Evolutionary conservation across 2,888 invertebrate genomes (phyloP).

Genomic region (Agonopterix subpropinquella): DNA sequence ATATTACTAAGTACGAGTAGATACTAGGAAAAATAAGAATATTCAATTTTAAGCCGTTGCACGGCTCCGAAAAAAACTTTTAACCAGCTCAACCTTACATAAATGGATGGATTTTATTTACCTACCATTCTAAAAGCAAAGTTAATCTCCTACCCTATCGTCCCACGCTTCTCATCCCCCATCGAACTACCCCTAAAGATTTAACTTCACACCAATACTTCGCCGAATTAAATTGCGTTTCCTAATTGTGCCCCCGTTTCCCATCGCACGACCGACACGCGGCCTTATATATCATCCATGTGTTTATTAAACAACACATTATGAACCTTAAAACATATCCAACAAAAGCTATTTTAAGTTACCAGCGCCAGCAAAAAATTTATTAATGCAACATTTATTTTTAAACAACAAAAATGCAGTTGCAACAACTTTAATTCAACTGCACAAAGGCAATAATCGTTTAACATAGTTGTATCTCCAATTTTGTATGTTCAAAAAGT

Average conservation of each 20-base stretch:
- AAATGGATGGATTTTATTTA: constrained; percentile 8
- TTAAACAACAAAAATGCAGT: neutral
- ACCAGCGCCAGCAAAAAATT: neutral
- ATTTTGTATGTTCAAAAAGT: neutral
- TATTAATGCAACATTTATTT: neutral
- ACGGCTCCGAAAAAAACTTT: no score
- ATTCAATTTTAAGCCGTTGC: no score
- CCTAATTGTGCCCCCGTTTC: constrained; percentile 63
- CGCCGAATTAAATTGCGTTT: constrained; percentile 59
- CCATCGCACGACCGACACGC: constrained; percentile 65
- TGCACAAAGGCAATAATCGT: neutral
- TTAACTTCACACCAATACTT: constrained; percentile 41
- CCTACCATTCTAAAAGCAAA: constrained; percentile 11
- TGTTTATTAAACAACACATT: constrained; percentile 7
- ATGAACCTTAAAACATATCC: neutral
- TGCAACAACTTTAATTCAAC: neutral
- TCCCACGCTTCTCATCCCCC: constrained; percentile 29
- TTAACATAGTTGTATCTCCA: neutral
- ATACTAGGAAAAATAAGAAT: no score
- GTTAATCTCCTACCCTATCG: constrained; percentile 23
- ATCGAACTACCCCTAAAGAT: constrained; percentile 25
- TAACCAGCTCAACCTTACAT: no score
- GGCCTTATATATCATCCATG: constrained; percentile 41
- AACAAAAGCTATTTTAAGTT: neutral
- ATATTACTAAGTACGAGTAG: no score